phyloP scores from a whole-genome alignment of 1,140 invertebrate species.

The Cydia pomonella region DNA sequence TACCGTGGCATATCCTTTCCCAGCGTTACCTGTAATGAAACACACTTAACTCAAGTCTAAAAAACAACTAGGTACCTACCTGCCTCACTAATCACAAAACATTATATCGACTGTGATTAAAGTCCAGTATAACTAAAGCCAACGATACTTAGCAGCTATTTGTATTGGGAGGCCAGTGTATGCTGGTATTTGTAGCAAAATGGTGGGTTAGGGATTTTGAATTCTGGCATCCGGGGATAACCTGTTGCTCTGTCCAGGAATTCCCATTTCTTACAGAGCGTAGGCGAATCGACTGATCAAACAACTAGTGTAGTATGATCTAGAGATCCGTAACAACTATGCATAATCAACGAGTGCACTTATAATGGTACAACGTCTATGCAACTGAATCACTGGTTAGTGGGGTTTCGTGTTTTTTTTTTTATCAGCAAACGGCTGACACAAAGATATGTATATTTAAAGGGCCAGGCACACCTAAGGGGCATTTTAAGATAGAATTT shows the following conservation, averaged over 20 bases:
- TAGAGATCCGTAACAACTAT: neutral
- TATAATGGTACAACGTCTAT: neutral
- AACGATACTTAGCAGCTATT: too few relatives aligned
- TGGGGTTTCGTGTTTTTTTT: neutral
- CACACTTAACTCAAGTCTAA: conserved; percentile 17
- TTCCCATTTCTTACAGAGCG: neutral
- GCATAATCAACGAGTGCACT: neutral
- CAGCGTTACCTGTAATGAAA: conserved; percentile 4
- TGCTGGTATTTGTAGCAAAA: neutral
- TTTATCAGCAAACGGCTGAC: too few relatives aligned
- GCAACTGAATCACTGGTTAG: neutral
- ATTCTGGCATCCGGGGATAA: neutral
- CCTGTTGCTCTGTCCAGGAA: neutral
- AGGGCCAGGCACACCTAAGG: too few relatives aligned
- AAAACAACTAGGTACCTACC: conserved; percentile 18
- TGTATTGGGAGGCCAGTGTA: neutral
- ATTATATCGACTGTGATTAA: neutral
- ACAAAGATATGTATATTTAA: too few relatives aligned
- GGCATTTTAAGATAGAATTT: too few relatives aligned
- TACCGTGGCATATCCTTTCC: conserved; percentile 21
- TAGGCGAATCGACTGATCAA: neutral
- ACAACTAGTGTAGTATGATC: too few relatives aligned
- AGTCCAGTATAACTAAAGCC: neutral
- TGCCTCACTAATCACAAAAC: neutral
- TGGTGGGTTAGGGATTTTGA: neutral